phyloP scores from a whole-genome alignment of 2,113 vertebrate species.

The Isichthys henryi region DNA sequence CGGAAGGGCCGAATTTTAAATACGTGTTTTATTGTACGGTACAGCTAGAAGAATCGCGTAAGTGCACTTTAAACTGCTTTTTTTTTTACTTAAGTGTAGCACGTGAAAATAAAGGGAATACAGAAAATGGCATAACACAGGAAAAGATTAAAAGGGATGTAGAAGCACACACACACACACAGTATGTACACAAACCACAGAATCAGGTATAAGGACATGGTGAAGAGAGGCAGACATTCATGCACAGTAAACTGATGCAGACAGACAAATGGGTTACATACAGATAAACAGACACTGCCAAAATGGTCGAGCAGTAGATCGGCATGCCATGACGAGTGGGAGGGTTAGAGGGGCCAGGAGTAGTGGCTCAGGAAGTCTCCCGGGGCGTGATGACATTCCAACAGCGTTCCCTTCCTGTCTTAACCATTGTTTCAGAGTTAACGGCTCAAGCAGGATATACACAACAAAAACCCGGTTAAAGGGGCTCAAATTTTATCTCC shows the following conservation, averaged over 20 bases:
- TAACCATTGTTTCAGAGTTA: slow-evolving; percentile 29
- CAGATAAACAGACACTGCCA: not conserved
- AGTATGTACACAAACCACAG: not conserved
- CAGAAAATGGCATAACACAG: not conserved
- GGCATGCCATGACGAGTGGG: not conserved
- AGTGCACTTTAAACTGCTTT: not conserved
- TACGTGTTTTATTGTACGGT: not conserved
- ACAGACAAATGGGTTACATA: not conserved
- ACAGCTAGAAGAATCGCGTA: not conserved
- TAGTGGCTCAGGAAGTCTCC: slow-evolving; percentile 23
- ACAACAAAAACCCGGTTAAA: slow-evolving; percentile 6
- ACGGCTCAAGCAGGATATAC: slow-evolving; percentile 25
- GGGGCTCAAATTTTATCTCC: slow-evolving; percentile 8
- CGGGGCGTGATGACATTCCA: slow-evolving; percentile 33
- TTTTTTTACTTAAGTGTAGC: not conserved
- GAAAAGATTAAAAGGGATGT: not conserved
- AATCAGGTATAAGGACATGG: not conserved
- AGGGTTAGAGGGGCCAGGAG: not conserved
- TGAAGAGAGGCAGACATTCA: not conserved
- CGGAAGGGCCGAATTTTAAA: not conserved
- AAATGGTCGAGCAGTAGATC: not conserved
- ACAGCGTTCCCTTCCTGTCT: slow-evolving; percentile 18
- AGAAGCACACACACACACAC: not conserved
- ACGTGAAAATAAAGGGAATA: not conserved
- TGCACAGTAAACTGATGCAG: not conserved